Percentiles rank a stretch among this genome's conserved stretches.
Conservation (phyloP, 2,113 vertebrate species). For the Takifugu flavidus region DNA sequence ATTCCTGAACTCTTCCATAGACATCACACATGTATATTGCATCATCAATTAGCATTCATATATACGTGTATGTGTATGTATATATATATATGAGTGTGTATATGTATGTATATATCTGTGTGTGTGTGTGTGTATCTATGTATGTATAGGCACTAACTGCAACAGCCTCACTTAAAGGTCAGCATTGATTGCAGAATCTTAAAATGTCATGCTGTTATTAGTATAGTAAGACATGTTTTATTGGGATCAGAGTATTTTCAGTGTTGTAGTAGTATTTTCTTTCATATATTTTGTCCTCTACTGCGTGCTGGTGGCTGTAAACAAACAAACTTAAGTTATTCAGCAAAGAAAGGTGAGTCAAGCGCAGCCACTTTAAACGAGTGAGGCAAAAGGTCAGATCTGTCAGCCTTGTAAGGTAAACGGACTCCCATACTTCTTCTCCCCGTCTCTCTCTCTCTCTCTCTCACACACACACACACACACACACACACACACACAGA, state of each 20-base stretch:
- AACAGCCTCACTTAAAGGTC: no score
- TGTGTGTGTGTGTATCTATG: no score
- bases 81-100: no score
- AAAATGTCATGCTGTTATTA: background rate
- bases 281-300: background rate
- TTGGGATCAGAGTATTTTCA: background rate
- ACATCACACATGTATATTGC: no score
- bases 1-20: no score
- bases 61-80: no score
- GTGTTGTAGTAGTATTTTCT: background rate
- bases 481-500: constrained; percentile 1
- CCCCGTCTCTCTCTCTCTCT: constrained; percentile 6
- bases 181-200: no score
- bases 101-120: no score
- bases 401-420: constrained; percentile 77
- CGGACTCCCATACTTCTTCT: constrained; percentile 13
- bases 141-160: no score
- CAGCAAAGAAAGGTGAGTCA: constrained; percentile 51
- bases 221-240: background rate
- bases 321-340: constrained; percentile 14
- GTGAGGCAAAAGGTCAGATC: constrained; percentile 43
- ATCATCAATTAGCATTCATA: no score
- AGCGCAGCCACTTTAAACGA: constrained; percentile 35
- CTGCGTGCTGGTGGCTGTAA: background rate
- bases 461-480: constrained; percentile 2